Evolutionary conservation across 2,888 invertebrate genomes (phyloP), one percentile per base, ranked within the genome.

Genomic region (Noctua pronuba): DNA sequence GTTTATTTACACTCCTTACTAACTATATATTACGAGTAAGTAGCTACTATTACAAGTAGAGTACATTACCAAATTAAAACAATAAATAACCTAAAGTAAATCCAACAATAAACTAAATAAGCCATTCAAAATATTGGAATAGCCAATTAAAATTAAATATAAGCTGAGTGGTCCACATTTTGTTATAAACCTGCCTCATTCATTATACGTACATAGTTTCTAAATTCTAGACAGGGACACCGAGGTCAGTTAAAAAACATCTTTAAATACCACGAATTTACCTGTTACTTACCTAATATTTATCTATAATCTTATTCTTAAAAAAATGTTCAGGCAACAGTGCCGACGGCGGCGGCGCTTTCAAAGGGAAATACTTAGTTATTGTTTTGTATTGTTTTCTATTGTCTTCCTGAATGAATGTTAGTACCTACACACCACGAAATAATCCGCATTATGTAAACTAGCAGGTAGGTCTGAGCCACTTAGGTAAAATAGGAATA

Each of bases 341-440:
- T 18, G 41, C 65, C 79, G 79, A n/a, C 79, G 79, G 73, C 79
- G 79, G 79, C 46, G 46, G 75, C 28, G 5, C 35, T 13, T 79
- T 73, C 58, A 79, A 66, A 79, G 80, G 16, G 60, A 7, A n/a
- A 52, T 44, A 41, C 11, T 58, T 41, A 1, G 65, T 35, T 73
- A 73, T 73, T 73, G 8, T 66, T 28, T 46, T 55, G 65, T 28
- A 44, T 58, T 79, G 66, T 73, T 80, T 73, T 80, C 60, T 79
- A 18, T 65, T 60, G 67, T 67, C 28, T 21, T 38, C 38, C 44
- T 60, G 24, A 66, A 79, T 35, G 24, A 55, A 65, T 38, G 6
- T n/a, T 44, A 44, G 16, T 58, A 52, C 41, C 16, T 13, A 73
- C 46, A 35, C 38, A 65, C n/a, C n/a, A n/a, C 21, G 35, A 44